Base-by-base conservation (phyloP, 2,888 invertebrate genomes). In the Caenorhabditis doughertyi region DNA sequence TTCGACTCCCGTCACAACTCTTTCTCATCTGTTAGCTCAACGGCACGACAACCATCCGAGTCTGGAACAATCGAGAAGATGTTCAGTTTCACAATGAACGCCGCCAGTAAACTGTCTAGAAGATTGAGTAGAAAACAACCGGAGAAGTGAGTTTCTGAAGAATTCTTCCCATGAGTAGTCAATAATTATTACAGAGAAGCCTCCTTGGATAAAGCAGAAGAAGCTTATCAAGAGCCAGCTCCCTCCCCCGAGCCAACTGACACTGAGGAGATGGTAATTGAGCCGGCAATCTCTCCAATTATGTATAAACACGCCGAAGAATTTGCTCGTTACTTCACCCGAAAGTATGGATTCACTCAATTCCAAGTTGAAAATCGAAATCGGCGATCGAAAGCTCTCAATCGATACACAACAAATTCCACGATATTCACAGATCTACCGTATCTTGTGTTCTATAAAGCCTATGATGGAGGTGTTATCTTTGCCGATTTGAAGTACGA, bases 241-340 rank as follows among this genome's bases (percentile, higher is more conserved):
- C 49, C 49, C 3, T 44, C 47, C 5, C 55, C 64, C 5, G 51
- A 51, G 18, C 51, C 53, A 11, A 29, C n/a, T 7, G 42, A 68
- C 3, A 53, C 9, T 1, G 55, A 68, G 16, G 55, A 68, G 8
- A 21, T 16, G 9, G 32, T 27, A 4, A 64, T 53, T 32, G 62
- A 73, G 21, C 53, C 67, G 1, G 49, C 76, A 3, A 27, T 51
- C 7, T 39, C 47, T 11, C 73, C 73, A 5, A 74, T 81, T 16
- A 56, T 81, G 51, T 81, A 71, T 29, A 53, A 55, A 9, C 81
- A 81, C 58, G 81, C 81, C 11, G 70, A 81, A n/a, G 74, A 81
- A 25, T 68, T 81, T 21, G 21, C 70, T 1, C 55, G 65, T 21
- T 81, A 76, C 47, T 74, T 81, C 42, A 60, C 32, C 0, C 51